A percentile compares a stretch with the other conserved stretches of the same genome.
phyloP scores from a whole-genome alignment of 2,113 vertebrate genomes.

The Panthera tigris region DNA sequence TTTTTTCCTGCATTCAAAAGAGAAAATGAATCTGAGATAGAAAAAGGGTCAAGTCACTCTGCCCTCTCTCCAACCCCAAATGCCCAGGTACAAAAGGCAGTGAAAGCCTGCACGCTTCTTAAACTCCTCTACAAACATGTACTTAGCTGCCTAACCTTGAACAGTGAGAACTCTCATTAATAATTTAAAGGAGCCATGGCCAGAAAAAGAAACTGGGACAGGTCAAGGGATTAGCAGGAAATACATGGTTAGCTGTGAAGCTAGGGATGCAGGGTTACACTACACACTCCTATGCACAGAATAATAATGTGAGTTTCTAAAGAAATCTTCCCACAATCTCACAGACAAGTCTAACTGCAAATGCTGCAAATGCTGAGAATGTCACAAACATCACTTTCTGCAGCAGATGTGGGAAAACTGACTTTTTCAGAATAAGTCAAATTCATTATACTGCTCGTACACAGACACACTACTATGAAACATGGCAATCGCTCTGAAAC shows the following conservation, averaged over 20 bases:
- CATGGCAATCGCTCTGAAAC: not conserved
- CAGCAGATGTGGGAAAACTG: not conserved
- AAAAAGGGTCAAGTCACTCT: not conserved
- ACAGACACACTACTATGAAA: not conserved
- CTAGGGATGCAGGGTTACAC: not conserved
- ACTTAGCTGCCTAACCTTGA: not conserved
- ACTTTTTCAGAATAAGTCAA: not conserved
- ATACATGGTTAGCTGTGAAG: not conserved
- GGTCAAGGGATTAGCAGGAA: not conserved
- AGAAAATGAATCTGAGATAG: slow-evolving; percentile 21
- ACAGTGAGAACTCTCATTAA: not conserved
- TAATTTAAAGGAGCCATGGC: not conserved
- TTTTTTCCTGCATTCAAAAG: not conserved
- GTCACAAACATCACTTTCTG: not conserved
- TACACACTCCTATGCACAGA: not conserved
- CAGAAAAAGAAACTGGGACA: not conserved
- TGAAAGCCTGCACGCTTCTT: not conserved
- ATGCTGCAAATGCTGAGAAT: not conserved
- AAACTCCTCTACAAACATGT: not conserved
- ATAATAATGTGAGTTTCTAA: not conserved
- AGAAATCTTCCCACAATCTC: not conserved
- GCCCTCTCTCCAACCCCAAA: not conserved
- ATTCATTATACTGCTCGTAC: not conserved
- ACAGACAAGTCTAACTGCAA: not conserved
- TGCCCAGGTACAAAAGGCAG: not conserved